These are phyloP conservation scores for Danio choprae DNA, from an alignment of 2,797 vertebrate genomes.

Conservation along the genomic window DNA sequence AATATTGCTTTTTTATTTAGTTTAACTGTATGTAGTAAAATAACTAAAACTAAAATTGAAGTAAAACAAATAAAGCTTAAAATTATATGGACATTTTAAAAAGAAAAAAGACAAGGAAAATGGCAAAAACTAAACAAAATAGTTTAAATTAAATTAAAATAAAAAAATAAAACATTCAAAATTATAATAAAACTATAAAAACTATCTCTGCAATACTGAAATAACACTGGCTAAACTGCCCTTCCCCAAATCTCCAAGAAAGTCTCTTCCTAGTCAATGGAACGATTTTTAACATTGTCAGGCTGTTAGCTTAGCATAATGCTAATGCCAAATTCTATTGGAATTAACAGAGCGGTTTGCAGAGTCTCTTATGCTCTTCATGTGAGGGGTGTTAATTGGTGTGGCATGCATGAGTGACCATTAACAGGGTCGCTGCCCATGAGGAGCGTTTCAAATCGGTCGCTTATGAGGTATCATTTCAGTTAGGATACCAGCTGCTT, in stretches of 20 bases:
- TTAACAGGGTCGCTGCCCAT: constrained; percentile 28
- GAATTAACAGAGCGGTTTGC: constrained; percentile 21
- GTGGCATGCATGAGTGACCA: constrained; percentile 31
- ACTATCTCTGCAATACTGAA: neutral
- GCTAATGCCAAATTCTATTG: constrained; percentile 11
- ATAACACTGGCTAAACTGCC: neutral
- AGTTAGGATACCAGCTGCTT: constrained; percentile 21
- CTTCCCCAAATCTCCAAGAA: neutral
- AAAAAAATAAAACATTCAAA: neutral
- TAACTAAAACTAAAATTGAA: neutral
- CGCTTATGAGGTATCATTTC: constrained; percentile 37
- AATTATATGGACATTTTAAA: neutral
- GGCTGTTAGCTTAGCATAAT: constrained; percentile 20
- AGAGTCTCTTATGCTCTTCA: constrained; percentile 30
- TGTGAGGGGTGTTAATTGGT: constrained; percentile 32
- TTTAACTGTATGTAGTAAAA: too few relatives aligned
- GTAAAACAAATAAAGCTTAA: too few relatives aligned
- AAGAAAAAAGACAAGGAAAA: neutral
- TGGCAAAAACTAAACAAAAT: neutral
- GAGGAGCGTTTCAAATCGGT: constrained; percentile 16
- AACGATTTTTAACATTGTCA: constrained; percentile 3
- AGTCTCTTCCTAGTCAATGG: neutral
- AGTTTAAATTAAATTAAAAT: neutral
- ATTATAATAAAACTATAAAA: neutral
- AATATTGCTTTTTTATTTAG: too few relatives aligned